Evolutionary conservation across 2,888 invertebrate species (phyloP).

Genomic region (Heliconius ismenius): DNA sequence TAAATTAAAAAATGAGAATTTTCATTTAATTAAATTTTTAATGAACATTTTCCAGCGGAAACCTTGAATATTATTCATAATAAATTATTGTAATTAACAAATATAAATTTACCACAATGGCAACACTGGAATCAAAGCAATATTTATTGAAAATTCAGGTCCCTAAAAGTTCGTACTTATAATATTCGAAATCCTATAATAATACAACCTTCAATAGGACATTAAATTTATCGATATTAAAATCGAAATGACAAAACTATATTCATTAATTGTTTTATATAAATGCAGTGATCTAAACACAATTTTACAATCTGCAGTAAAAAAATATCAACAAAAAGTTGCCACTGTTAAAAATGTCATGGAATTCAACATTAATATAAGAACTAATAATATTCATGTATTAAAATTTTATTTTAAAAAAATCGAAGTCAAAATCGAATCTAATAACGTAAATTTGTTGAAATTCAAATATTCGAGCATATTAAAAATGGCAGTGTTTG

Average conservation of each 20-base stretch:
- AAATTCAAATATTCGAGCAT: slow-evolving; percentile 22
- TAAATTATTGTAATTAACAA: neutral
- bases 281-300: neutral
- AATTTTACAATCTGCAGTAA: neutral
- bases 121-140: slow-evolving; percentile 32
- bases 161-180: slow-evolving; percentile 29
- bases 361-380: neutral
- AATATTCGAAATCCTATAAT: slow-evolving; percentile 24
- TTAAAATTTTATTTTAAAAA: neutral
- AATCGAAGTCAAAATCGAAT: neutral
- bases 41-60: neutral
- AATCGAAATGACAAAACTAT: slow-evolving; percentile 13
- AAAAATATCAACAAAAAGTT: neutral
- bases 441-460: neutral
- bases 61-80: neutral
- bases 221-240: slow-evolving; percentile 1
- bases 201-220: slow-evolving; percentile 32
- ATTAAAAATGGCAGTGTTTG: slow-evolving; percentile 29
- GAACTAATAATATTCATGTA: too few species aligned
- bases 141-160: slow-evolving; percentile 33
- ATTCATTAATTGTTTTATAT: neutral
- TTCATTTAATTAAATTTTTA: neutral
- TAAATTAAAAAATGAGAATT: neutral
- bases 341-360: slow-evolving; percentile 4
- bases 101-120: slow-evolving; percentile 24